Conservation (phyloP, 2,888 invertebrate genomes). For the Hymenopus coronatus region DNA sequence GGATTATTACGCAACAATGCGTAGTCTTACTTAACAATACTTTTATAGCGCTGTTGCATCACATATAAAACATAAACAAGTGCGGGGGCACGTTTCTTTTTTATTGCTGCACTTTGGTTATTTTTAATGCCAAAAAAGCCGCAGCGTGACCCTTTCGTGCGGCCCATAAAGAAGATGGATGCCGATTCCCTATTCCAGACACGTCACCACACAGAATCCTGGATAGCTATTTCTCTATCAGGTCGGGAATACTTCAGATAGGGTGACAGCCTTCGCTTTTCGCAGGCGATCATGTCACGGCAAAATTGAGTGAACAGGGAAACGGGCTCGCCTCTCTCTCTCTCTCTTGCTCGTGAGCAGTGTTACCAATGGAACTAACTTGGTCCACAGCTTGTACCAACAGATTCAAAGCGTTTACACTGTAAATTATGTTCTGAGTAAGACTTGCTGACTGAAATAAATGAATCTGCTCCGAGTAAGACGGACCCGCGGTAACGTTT, state of each 20-base stretch:
- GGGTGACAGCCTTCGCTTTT: neutral
- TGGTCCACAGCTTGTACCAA: neutral
- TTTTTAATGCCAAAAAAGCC: neutral
- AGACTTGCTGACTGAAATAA: no score
- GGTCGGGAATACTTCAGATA: neutral
- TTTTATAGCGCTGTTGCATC: no score
- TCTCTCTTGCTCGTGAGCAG: neutral
- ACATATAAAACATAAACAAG: no score
- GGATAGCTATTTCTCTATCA: neutral
- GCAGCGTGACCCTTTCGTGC: neutral
- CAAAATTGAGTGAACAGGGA: neutral
- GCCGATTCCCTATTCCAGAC: neutral
- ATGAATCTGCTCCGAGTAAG: no score
- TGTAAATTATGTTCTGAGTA: no score
- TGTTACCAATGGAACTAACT: neutral
- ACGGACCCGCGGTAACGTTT: no score
- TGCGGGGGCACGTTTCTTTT: no score
- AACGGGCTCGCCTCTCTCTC: neutral
- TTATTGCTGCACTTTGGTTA: neutral
- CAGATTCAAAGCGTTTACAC: neutral
- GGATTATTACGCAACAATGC: no score
- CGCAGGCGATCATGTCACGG: neutral
- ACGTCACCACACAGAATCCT: neutral
- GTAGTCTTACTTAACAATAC: no score
- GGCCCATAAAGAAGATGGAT: neutral